Evolutionary conservation across 2,888 invertebrate species (phyloP), one percentile per base, ranked within the genome.

Genomic region (Hypomecis punctinalis): DNA sequence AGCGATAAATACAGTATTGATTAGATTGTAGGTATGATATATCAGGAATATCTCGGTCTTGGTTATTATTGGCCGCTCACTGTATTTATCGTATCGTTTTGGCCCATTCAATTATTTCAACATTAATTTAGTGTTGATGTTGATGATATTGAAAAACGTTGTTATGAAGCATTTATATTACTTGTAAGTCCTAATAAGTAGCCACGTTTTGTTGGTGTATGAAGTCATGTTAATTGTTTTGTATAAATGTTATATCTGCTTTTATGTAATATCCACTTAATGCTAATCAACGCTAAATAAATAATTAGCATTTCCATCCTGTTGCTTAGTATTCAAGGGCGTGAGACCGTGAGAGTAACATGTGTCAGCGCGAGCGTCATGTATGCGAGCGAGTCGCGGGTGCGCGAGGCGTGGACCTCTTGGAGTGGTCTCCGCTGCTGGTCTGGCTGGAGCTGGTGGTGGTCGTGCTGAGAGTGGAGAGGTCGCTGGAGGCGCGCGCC

Each of bases 391-490:
- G n/a, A n/a, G 3, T 7, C 37, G 36, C n/a, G n/a, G n/a, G 35
- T 47, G 45, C 49, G 54, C 6, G 73, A 69, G 66, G 71, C 62
- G 65, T 77, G 67, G 89, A 93, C 93, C 93, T 93, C 88, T 90
- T 93, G 69, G 89, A 79, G 74, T 91, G 78, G 77, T 90, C 86
- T 78, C 91, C 81, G 74, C 82, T 85, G 83, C 88, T 89, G 81
- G 91, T 88, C 79, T 89, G 90, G 84, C 91, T 91, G 82, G 91
- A 85, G 84, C 89, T 90, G 79, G 91, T 86, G 81, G 92, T 91
- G 82, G 90, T 89, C 73, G 91, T 83, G 85, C 92, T 90, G 78
- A 91, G 89, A 35, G 93, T 91, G 72, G 91, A 92, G 39, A 93
- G 88, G 80, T 93, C 93, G 76, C 92, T 91, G 76, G 91, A 91